A percentile compares a stretch with the other conserved stretches of the same genome.
Evolutionary conservation across 2,888 invertebrate genomes (phyloP).

Genomic region (Oeneis ivallda): DNA sequence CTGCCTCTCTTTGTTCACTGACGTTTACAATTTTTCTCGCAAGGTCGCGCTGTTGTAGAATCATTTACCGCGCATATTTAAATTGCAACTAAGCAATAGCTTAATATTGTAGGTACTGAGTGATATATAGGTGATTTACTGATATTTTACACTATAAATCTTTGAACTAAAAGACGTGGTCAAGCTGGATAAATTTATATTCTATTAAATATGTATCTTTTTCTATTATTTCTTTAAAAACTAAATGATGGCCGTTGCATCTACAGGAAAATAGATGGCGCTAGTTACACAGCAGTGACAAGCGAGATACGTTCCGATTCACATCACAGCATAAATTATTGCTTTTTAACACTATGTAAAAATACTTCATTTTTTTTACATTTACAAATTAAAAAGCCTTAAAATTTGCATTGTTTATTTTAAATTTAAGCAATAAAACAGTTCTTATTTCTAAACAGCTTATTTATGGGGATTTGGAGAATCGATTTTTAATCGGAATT

Average conservation of each 20-base stretch:
- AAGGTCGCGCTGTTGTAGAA: slow-evolving; percentile 55
- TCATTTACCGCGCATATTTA: slow-evolving; percentile 44
- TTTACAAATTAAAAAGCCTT: too few species aligned
- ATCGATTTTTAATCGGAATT: too few species aligned
- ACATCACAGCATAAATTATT: background rate
- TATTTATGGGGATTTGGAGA: too few species aligned
- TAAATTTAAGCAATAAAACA: too few species aligned
- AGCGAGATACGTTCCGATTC: slow-evolving; percentile 24
- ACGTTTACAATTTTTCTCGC: slow-evolving; percentile 51
- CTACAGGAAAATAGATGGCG: slow-evolving; percentile 29
- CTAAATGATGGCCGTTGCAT: background rate
- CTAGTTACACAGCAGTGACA: background rate
- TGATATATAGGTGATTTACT: background rate
- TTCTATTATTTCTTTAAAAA: background rate
- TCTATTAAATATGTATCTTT: background rate
- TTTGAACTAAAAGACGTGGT: background rate
- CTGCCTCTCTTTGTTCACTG: slow-evolving; percentile 78
- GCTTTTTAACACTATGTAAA: too few species aligned
- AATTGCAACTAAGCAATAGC: slow-evolving; percentile 19
- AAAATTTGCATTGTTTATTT: too few species aligned
- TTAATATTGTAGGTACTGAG: background rate
- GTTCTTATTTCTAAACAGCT: too few species aligned
- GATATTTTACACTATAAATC: background rate
- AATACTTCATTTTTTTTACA: background rate
- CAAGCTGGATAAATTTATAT: too few species aligned